Evolutionary conservation across 1,140 invertebrate species (phyloP), one percentile per base, ranked within the genome.

Genomic region (Thalassaphorura encarpata): DNA sequence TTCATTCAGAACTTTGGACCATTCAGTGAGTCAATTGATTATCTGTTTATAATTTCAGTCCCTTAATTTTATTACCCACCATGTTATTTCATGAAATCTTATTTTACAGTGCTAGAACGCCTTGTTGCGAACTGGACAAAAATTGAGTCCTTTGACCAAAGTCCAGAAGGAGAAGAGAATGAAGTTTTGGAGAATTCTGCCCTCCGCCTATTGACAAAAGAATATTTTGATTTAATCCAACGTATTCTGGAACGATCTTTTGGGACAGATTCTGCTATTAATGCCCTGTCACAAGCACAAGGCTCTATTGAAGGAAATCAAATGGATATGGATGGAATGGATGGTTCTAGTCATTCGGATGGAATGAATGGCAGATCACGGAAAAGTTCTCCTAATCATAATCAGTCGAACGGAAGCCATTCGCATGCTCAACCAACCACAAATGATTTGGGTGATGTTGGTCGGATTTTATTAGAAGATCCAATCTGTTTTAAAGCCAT

Each of bases 171-270:
- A 13, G 52, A 54, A 31, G 46, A 48, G 26, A 36, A 36, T 11
- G 53, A 55, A 55, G 45, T 55, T 47, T 11, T 55, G n/a, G 53
- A 47, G 48, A 55, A 55, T 48, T 28, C 43, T 8, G 26, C 43
- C 3, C 45, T 55, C n/a, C 53, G 53, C 4, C 18, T 55, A 4
- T 29, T 55, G 3, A 21, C 53, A 11, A 55, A 55, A 48, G 53
- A 55, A 5, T 47, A 39, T 19, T n/a, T 55, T 18, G 53, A 55
- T 21, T 26, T 47, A n/a, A 3, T 55, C 2, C 31, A 36, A 8
- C 26, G 28, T 13, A 11, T 55, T 4, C 18, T 55, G 16, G 53
- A 49, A 54, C 31, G 2, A 6, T 13, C 21, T n/a, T n/a, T n/a
- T n/a, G n/a, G n/a, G n/a, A n/a, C n/a, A n/a, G n/a, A n/a, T n/a